Evolutionary conservation across 2,888 invertebrate genomes (phyloP), one percentile per base, ranked within the genome.

Genomic region (Alsophila aescularia): DNA sequence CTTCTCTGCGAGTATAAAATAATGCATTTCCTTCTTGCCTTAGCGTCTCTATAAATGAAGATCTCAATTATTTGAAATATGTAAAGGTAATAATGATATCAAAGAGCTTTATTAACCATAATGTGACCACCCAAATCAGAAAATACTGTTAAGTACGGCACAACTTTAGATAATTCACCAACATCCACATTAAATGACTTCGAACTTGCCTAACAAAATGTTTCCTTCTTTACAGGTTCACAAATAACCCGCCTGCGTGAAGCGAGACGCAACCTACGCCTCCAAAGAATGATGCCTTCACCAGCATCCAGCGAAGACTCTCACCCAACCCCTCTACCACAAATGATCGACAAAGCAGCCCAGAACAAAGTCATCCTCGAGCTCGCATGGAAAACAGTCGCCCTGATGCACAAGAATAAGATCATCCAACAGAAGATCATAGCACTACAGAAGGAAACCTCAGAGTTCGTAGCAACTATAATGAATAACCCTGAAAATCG

Each of bases 351-450:
- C 66, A 87, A 87, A 48, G 60, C 49, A 0, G 76, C 75, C 35
- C 89, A 89, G 54, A 87, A 81, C 64, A 87, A 88, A 54, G 93
- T 93, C 7, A 90, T 95, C 35, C 79, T 94, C 21, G 93, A 93
- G 47, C 92, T 94, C 5, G 94, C 94, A 3, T 89, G 93, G 77
- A 93, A 93, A 70, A 94, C 94, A 0, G 92, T 94, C 34, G 92
- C 92, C 9, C 81, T 95, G 15, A 92, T 94, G 85, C 92, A 93
- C 58, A 93, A 93, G 60, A 94, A 94, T 79, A 92, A 89, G 58
- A 70, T 93, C 35, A 88, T 95, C 52, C 94, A 94, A 66, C 90
- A 92, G 56, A 93, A 93, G 66, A 86, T 95, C 51, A 85, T 93
- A 5, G 93, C 91, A 21, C 72, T 95, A 31, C 93, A 94, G 67